These are phyloP conservation scores for Mobula birostris DNA, from an alignment of 2,113 vertebrate species.

Conservation along the genomic window DNA sequence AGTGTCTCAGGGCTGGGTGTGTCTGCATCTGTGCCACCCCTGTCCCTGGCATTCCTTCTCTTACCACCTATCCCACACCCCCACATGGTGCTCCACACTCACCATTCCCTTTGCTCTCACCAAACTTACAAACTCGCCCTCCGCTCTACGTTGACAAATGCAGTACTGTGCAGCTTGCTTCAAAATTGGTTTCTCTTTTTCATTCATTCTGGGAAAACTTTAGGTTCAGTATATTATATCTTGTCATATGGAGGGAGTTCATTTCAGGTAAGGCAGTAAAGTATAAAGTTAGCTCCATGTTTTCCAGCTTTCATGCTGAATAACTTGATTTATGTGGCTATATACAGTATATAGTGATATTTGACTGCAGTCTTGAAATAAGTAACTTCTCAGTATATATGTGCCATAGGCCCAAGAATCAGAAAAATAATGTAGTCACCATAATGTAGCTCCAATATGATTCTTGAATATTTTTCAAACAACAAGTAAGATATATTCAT, in stretches of 20 bases:
- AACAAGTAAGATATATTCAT: background rate
- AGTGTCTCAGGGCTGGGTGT: no score
- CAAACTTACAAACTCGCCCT: no score
- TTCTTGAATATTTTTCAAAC: background rate
- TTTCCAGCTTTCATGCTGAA: background rate
- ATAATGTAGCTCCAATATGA: background rate
- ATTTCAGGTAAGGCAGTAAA: slow-evolving; percentile 1
- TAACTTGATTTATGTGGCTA: background rate
- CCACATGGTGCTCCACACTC: no score
- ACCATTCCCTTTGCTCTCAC: no score
- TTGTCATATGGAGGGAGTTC: background rate
- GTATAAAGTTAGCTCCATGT: background rate
- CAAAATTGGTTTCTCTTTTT: background rate
- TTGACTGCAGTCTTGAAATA: background rate
- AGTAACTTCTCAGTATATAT: background rate
- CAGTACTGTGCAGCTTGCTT: background rate
- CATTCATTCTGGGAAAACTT: background rate
- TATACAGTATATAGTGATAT: background rate
- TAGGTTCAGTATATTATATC: background rate
- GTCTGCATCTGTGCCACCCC: no score
- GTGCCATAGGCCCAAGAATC: background rate
- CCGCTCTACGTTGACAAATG: no score
- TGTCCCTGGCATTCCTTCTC: no score
- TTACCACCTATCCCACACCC: no score
- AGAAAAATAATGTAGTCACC: background rate